Base-by-base conservation (phyloP, 64 coral and sea anemone species). In the Pocillopora damicornis region DNA sequence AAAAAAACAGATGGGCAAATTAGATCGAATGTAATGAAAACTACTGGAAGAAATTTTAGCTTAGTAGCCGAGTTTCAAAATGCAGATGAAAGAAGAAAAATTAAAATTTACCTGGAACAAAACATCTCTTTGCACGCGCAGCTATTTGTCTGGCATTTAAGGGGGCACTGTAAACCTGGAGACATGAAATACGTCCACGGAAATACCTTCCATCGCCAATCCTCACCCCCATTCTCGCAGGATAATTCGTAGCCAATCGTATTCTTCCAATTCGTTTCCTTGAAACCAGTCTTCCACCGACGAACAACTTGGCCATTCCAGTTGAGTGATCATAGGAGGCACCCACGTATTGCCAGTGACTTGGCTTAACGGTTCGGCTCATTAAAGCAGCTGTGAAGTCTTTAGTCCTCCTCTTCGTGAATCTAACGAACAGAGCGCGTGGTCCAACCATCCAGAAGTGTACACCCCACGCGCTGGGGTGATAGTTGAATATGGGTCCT, bases 181-280 rank as follows among this genome's bases (percentile, higher is more conserved):
- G 82, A 88, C 95, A 98, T 4, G 95, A 93, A 9, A 98, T 91
- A 14, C 88, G 78, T 79, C 95, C 95, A 42, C 75, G 88, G 95
- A 98, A 98, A 58, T 73, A 88, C 1, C 95, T 84, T 45, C 81
- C 37, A 38, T 92, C 91, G 17, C 87, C 83, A 6, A 92, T 82
- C 16, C 86, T 60, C 16, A 91, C 87, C 57, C 95, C 95, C 18
- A 93, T 76, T 62, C 83, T 83, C 15, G 87, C 73, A 20, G 78
- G 76, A 75, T 93, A 88, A 58, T 93, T 98, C 15, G 95, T 98
- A 58, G 95, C 91, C 73, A 98, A 79, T 75, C 74, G 61, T 59
- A 98, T 82, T 73, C 75, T 83, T 60, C 95, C 95, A 76, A 98
- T 93, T 8, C 67, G 87, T n/a, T 56, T 87, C 74, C 22, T 88